Evolutionary conservation across 2,113 vertebrate species (phyloP), one percentile per base, ranked within the genome.

Genomic region (Entomyzon cyanotis): DNA sequence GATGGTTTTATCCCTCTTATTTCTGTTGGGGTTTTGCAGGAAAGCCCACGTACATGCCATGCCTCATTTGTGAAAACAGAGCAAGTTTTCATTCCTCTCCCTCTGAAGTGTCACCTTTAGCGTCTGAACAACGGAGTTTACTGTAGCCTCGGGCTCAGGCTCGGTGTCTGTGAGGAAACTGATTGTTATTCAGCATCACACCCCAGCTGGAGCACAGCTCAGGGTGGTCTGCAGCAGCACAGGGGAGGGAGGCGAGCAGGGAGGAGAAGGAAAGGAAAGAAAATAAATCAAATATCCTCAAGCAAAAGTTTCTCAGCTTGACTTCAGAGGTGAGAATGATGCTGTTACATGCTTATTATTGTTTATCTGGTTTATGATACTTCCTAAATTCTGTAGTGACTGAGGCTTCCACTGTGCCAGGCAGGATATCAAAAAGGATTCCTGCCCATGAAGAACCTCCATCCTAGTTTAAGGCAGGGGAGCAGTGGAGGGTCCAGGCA

Each of bases 191-290:
- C 86, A 81, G 52, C 47, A 81, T 78, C 64, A 41, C 42, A 4
- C 44, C 74, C 31, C 76, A 84, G 64, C 73, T 67, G 73, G 55
- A 91, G 33, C 56, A n/a, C 46, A 59, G 84, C 87, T 78, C 49
- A 31, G 64, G 80, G 89, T 37, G 80, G 60, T 59, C 59, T 65
- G 68, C 71, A 76, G 75, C 67, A 80, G 75, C 50, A 55, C 63
- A 37, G 31, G 5, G n/a, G 27, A 75, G 39, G 52, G 47, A 80
- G 24, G 30, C 0, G 0, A 39, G 11, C 10, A 7, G 12, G 8
- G 21, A 73, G 42, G 47, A 90, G 75, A 46, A 50, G n/a, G 13
- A 59, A 67, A 91, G 12, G 27, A 64, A 79, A 76, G 17, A 8
- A 92, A 78, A 82, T 24, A 31, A 78, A 53, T 33, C 46, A 64